Base-by-base conservation (phyloP, 1,140 invertebrate genomes). In the Diachasma alloeum region DNA sequence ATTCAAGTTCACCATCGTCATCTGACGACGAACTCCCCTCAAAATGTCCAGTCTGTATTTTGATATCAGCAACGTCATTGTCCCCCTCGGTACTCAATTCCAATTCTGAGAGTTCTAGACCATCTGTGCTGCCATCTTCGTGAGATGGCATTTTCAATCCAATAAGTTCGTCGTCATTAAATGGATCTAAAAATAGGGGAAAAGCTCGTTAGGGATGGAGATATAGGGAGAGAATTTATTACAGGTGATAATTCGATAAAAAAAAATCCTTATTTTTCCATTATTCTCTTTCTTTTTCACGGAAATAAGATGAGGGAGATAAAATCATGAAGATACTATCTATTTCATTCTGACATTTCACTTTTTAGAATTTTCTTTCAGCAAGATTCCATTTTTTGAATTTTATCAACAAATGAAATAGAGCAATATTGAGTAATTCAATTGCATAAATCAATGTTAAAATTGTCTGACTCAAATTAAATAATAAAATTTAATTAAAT, bases 91-190 rank as follows among this genome's bases (percentile, higher is more conserved):
- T 26, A 80, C 85, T 88, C 17, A 89, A 79, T 24, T 90, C 88
- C 17, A 87, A 70, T 67, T 89, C 87, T 2, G 86, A 88, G 2
- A 87, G 44, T 24, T 89, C 88, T 9, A 86, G 72, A 8, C 83
- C 87, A 67, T 87, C 87, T 0, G 83, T 86, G 15, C 88, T 89
- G 48, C 83, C 85, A 11, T 90, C 88, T 31, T 88, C 88, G 63
- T 89, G 88, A 4, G 87, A 88, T n/a, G 89, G 86, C 83, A 89
- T 88, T 77, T 81, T 86, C 39, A 88, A 76, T 74, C 81, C 87
- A 36, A 84, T 31, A 24, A 89, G 80, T n/a, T 89, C 87, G 15
- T 89, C 85, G 2, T 89, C 87, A 37, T 85, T 83, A 67, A 87
- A 82, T 46, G 83, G 82, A 75, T 88, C 87, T 85, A 26, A 75